A percentile compares a stretch with the other conserved stretches of the same genome.
phyloP scores from a whole-genome alignment of 2,797 vertebrate species.

The Acridotheres tristis region DNA sequence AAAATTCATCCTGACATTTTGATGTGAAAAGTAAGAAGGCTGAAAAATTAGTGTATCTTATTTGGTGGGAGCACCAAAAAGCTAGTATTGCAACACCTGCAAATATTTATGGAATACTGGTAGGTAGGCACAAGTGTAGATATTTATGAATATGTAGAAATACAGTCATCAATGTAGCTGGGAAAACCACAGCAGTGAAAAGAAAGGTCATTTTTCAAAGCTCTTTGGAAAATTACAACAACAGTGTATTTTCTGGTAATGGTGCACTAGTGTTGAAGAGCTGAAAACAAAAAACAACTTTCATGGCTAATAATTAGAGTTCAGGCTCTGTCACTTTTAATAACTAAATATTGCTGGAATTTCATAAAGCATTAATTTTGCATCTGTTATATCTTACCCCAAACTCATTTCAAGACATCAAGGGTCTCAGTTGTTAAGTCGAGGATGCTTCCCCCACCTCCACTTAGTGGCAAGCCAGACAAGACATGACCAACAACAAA shows the following conservation, averaged over 20 bases:
- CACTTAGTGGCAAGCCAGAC: background rate
- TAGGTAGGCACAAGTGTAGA: background rate
- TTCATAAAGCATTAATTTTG: background rate
- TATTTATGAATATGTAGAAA: background rate
- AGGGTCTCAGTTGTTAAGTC: background rate
- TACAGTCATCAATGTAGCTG: background rate
- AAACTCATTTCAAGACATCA: background rate
- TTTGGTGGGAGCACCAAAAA: background rate
- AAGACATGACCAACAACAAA: background rate
- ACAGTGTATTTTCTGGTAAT: background rate
- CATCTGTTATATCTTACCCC: background rate
- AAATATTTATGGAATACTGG: background rate
- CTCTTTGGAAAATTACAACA: background rate
- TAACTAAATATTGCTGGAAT: background rate
- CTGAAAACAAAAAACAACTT: background rate
- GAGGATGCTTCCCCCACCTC: background rate
- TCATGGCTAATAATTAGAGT: background rate
- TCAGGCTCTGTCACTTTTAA: background rate
- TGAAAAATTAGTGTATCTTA: background rate
- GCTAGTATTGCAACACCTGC: background rate
- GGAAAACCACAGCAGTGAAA: background rate
- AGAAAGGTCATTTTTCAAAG: background rate
- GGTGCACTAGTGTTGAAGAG: background rate
- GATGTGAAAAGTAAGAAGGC: background rate
- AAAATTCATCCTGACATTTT: slow-evolving; percentile 79